phyloP scores from a whole-genome alignment of 2,797 vertebrate species.

The Vireo griseus region DNA sequence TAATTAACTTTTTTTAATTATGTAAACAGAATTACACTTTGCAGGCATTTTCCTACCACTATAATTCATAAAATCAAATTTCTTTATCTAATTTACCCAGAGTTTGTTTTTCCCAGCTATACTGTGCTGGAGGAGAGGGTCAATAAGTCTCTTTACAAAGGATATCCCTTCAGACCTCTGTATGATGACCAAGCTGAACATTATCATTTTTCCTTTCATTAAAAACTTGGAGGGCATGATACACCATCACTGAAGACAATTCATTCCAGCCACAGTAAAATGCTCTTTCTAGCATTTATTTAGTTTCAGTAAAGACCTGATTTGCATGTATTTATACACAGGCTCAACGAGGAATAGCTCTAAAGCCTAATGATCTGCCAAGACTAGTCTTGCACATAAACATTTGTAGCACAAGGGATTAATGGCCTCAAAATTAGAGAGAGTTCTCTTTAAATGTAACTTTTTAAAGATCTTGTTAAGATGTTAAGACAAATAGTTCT shows the following conservation, averaged over 20 bases:
- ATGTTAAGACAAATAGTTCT: not conserved
- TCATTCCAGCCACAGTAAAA: not conserved
- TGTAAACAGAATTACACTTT: not conserved
- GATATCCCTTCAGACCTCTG: not conserved
- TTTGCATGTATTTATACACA: not conserved
- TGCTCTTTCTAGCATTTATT: not conserved
- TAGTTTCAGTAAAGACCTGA: not conserved
- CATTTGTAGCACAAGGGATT: not conserved
- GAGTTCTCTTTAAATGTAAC: not conserved
- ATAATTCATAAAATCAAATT: not conserved
- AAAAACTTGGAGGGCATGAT: not conserved
- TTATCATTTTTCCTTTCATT: not conserved
- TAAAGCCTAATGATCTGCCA: not conserved
- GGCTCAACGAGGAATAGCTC: not conserved
- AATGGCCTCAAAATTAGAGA: not conserved
- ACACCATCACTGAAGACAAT: not conserved
- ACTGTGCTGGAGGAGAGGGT: not conserved
- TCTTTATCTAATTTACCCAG: not conserved
- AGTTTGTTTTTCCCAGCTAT: not conserved
- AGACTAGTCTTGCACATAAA: not conserved
- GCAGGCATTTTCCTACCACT: not conserved
- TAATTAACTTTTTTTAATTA: not conserved
- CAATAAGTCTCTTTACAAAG: not conserved
- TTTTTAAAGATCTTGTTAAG: not conserved
- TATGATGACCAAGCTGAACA: fast-evolving